Evolutionary conservation across 2,888 invertebrate genomes (phyloP).

Genomic region (Lydus trimaculatus): DNA sequence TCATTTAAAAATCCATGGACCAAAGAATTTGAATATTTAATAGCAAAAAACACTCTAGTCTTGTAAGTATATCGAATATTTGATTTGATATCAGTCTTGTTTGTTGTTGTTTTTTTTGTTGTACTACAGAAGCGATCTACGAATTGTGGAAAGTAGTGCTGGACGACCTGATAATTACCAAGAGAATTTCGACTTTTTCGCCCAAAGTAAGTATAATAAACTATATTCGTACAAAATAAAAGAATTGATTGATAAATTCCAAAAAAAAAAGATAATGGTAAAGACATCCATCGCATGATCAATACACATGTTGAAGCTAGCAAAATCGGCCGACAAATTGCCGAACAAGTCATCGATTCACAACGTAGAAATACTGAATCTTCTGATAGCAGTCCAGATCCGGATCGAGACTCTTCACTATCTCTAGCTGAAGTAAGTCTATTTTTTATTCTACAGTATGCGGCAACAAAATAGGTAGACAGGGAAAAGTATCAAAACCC

Average conservation of each 20-base stretch:
- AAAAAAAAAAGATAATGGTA: constrained; percentile 64
- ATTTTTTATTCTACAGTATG: too few species aligned
- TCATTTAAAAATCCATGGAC: constrained; percentile 96
- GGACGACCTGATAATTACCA: constrained; percentile 60
- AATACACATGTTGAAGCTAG: constrained; percentile 82
- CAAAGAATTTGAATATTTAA: constrained; percentile 90
- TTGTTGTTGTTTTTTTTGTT: too few species aligned
- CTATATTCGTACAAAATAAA: background rate
- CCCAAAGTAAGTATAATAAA: constrained; percentile 60
- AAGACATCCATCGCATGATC: constrained; percentile 74
- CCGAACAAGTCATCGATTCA: constrained; percentile 75
- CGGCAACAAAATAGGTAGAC: too few species aligned
- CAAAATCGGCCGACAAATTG: constrained; percentile 85
- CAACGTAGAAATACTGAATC: constrained; percentile 65
- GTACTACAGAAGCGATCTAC: constrained; percentile 60
- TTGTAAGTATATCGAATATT: constrained; percentile 62
- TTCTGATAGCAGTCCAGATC: constrained; percentile 62
- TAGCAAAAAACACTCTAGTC: constrained; percentile 84
- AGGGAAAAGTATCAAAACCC: too few species aligned
- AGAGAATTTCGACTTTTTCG: constrained; percentile 65
- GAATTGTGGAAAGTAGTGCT: constrained; percentile 62
- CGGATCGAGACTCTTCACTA: constrained; percentile 54
- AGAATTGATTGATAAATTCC: constrained; percentile 9
- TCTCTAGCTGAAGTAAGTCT: constrained; percentile 41
- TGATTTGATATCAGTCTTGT: background rate